Conservation (phyloP, 2,888 invertebrate species). For the Clitarchus hookeri region DNA sequence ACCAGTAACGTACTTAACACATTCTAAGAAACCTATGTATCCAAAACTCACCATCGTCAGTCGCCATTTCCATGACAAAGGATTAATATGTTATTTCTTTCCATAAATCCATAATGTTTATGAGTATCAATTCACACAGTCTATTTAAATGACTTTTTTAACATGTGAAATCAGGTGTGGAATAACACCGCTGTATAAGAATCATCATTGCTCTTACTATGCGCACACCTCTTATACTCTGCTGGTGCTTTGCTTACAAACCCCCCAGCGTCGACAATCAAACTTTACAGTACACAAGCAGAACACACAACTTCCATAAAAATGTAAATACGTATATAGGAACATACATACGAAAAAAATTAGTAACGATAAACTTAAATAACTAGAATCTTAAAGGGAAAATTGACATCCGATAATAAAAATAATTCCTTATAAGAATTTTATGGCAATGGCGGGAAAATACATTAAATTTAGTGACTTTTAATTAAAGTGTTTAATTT, state of each 20-base stretch:
- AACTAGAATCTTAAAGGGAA: background rate
- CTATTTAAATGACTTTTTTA: background rate
- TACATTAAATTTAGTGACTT: no score
- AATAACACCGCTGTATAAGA: background rate
- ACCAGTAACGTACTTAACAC: no score
- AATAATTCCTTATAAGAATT: background rate
- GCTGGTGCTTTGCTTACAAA: background rate
- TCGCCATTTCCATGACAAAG: slow-evolving; percentile 39
- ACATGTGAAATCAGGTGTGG: background rate
- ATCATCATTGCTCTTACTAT: no score
- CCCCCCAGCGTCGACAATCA: background rate
- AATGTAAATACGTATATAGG: background rate
- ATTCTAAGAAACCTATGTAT: slow-evolving; percentile 3
- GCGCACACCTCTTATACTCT: background rate
- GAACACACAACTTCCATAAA: background rate
- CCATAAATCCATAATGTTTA: background rate
- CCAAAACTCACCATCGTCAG: slow-evolving; percentile 30
- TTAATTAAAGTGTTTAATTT: no score
- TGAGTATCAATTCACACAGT: background rate
- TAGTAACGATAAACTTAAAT: background rate
- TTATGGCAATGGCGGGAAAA: no score
- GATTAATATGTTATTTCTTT: background rate
- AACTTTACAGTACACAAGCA: background rate
- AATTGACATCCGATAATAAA: background rate
- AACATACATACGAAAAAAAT: background rate